These are phyloP conservation scores for Microctenopoma steveboyesi DNA, from an alignment of 2,797 vertebrate species.

Conservation along the genomic window DNA sequence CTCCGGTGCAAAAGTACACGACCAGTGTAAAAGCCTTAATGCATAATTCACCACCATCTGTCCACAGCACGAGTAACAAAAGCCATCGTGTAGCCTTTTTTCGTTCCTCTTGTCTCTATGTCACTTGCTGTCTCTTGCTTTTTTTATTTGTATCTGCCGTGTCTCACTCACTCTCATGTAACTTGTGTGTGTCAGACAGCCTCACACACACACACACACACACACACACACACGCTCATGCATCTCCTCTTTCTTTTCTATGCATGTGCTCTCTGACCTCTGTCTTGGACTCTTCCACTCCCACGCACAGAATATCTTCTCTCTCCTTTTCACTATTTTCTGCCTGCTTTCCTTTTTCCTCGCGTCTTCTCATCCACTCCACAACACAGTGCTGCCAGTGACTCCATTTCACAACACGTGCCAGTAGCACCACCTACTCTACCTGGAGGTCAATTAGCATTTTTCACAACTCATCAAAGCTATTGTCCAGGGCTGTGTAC, in stretches of 20 bases:
- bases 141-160: background rate
- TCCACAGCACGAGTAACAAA: constrained; percentile 77
- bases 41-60: constrained; percentile 80
- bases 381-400: constrained; percentile 5
- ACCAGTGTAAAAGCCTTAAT: constrained; percentile 73
- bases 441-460: constrained; percentile 49
- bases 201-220: background rate
- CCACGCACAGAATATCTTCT: constrained; percentile 4
- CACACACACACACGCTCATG: background rate
- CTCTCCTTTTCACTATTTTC: background rate
- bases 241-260: constrained; percentile 28
- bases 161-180: constrained; percentile 21
- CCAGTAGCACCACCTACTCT: constrained; percentile 6
- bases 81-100: constrained; percentile 67
- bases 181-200: constrained; percentile 17
- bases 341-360: constrained; percentile 4
- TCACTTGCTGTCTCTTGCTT: constrained; percentile 13
- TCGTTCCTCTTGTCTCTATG: constrained; percentile 50
- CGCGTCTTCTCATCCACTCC: constrained; percentile 16
- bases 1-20: constrained; percentile 61
- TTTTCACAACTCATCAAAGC: constrained; percentile 50
- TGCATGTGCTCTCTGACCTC: background rate
- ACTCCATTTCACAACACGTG: constrained; percentile 22
- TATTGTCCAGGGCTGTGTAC: constrained; percentile 25
- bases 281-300: constrained; percentile 12